Percentiles rank a stretch among this genome's conserved stretches.
These are phyloP conservation scores for Rhadinocentrus ornatus DNA, from an alignment of 2,797 vertebrate genomes.

Conservation along the genomic window DNA sequence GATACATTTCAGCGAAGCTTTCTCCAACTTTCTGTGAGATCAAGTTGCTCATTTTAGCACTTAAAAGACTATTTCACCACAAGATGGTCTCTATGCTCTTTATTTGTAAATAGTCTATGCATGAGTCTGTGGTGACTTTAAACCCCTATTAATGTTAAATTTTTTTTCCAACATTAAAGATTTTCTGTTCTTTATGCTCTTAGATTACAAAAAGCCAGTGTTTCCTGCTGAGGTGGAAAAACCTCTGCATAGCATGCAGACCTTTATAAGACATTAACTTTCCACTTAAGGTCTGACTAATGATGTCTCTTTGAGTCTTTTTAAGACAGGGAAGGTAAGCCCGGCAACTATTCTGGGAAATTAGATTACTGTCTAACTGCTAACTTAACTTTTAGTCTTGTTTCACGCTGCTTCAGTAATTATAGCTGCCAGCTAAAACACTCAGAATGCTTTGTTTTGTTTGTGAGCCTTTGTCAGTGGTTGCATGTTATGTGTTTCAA, in stretches of 20 bases:
- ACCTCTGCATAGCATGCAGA: slow-evolving; percentile 31
- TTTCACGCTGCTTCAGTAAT: slow-evolving; percentile 10
- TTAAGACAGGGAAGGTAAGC: slow-evolving; percentile 22
- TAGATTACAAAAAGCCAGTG: slow-evolving; percentile 54
- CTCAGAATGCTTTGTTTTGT: neutral
- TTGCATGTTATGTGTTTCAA: neutral
- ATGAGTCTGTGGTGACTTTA: slow-evolving; percentile 38
- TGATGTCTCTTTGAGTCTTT: slow-evolving; percentile 43
- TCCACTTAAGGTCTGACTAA: slow-evolving; percentile 47
- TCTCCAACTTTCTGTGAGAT: too few relatives aligned
- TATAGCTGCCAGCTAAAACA: slow-evolving; percentile 1
- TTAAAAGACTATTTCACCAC: slow-evolving; percentile 57
- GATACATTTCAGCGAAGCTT: too few relatives aligned
- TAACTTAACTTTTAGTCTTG: neutral
- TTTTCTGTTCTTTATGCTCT: slow-evolving; percentile 45
- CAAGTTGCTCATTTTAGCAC: slow-evolving; percentile 44
- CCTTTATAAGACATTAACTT: slow-evolving; percentile 52
- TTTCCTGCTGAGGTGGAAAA: slow-evolving; percentile 47
- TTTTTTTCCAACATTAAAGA: slow-evolving; percentile 49
- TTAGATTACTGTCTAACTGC: slow-evolving; percentile 23
- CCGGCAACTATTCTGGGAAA: slow-evolving; percentile 15
- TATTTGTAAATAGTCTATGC: slow-evolving; percentile 41
- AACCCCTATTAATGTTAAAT: slow-evolving; percentile 40
- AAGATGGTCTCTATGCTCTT: slow-evolving; percentile 46
- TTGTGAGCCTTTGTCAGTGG: neutral